Evolutionary conservation across 2,797 vertebrate genomes (phyloP).

Genomic region (Eidolon dupreanum): DNA sequence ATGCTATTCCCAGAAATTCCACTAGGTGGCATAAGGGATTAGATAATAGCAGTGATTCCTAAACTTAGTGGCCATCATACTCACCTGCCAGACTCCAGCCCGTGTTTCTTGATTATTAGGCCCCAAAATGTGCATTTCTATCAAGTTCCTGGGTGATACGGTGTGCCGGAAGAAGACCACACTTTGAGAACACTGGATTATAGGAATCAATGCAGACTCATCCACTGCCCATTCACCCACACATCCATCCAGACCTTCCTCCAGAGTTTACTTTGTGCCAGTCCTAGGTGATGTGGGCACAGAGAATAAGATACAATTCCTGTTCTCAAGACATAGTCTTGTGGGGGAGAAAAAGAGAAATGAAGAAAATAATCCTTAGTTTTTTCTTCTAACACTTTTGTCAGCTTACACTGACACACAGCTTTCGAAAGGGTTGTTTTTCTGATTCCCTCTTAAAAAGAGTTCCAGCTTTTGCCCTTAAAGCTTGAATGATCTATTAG

Average conservation of each 20-base stretch:
- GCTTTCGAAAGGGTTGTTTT: background rate
- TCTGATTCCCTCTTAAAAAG: background rate
- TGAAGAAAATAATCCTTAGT: background rate
- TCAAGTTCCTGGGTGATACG: background rate
- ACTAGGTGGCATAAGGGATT: conserved; percentile 58
- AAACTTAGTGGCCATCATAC: rapidly evolving
- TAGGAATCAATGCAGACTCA: background rate
- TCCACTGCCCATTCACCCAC: background rate
- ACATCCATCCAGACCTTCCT: too few relatives aligned
- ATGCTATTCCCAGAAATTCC: background rate
- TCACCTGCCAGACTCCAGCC: background rate
- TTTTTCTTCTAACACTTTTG: background rate
- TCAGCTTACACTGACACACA: background rate
- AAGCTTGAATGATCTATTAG: background rate
- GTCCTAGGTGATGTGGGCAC: background rate
- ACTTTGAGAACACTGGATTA: background rate
- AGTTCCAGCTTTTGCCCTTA: background rate
- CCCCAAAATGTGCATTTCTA: background rate
- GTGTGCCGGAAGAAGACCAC: background rate
- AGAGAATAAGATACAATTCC: background rate
- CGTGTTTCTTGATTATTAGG: background rate
- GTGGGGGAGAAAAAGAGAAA: background rate
- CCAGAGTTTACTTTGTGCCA: background rate
- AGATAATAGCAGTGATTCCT: background rate
- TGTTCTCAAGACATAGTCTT: background rate